A percentile compares a stretch with the other conserved stretches of the same genome.
Evolutionary conservation across 2,797 vertebrate genomes (phyloP).

Genomic region (Pteronotus mesoamericanus): DNA sequence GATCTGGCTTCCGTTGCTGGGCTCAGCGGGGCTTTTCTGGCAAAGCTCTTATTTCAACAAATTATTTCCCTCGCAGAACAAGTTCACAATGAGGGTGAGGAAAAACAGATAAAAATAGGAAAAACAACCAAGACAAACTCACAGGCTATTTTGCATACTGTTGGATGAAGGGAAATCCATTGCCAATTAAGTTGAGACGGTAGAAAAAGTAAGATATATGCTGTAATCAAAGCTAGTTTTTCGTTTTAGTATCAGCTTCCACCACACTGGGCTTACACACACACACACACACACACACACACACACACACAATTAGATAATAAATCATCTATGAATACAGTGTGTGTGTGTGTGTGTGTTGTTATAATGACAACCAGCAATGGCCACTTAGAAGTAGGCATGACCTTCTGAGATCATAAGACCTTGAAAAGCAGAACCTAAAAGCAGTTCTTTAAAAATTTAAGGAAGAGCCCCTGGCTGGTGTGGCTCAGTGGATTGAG

Average conservation of each 20-base stretch:
- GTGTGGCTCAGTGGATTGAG: too few species aligned
- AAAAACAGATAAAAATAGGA: neutral
- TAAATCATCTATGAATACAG: neutral
- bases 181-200: neutral
- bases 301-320: neutral
- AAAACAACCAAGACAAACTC: neutral
- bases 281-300: neutral
- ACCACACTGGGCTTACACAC: neutral
- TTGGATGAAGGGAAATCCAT: neutral
- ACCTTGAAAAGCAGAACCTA: neutral
- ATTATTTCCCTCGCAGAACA: neutral
- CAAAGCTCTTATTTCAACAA: neutral
- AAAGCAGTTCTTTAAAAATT: neutral
- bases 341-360: neutral
- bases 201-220: neutral
- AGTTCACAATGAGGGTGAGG: neutral
- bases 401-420: neutral
- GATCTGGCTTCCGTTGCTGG: conserved; percentile 8
- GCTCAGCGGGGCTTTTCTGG: neutral
- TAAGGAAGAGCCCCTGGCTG: too few species aligned
- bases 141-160: neutral
- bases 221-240: neutral
- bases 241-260: neutral
- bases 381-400: neutral
- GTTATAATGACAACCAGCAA: neutral